Evolutionary conservation across 1,140 invertebrate genomes (phyloP).

Genomic region (Papilio xuthus): DNA sequence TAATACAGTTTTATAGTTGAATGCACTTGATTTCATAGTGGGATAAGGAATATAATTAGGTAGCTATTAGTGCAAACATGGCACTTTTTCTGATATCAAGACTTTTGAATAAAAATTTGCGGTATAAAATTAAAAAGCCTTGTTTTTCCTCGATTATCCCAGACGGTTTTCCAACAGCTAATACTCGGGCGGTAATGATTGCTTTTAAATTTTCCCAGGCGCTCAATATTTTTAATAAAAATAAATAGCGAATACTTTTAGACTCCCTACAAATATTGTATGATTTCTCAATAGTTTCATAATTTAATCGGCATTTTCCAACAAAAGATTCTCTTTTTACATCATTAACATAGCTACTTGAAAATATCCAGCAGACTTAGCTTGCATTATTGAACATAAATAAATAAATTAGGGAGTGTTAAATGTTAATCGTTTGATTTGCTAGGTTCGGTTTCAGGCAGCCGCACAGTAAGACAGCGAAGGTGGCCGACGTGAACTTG

Average conservation of each 20-base stretch:
- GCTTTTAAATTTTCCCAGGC: not conserved
- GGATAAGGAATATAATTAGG: not conserved
- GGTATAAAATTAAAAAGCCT: not conserved
- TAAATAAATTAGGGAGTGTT: constrained; percentile 22
- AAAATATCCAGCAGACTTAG: not conserved
- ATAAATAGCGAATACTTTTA: not conserved
- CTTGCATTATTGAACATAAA: not conserved
- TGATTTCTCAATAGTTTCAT: not conserved
- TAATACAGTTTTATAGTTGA: not conserved
- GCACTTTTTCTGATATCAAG: not conserved
- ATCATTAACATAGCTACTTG: not conserved
- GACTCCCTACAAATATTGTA: not conserved
- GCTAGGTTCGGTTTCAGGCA: constrained; percentile 82
- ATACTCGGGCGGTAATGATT: not conserved
- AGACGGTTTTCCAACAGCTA: not conserved
- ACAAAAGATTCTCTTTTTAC: not conserved
- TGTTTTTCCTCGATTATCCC: not conserved
- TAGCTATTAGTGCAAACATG: not conserved
- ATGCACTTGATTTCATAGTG: not conserved
- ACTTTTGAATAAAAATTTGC: not conserved
- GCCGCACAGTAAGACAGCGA: constrained; percentile 75
- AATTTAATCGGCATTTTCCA: not conserved
- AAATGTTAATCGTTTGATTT: constrained; percentile 61
- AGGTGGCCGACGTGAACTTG: constrained; percentile 76
- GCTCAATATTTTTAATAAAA: not conserved